A percentile compares a stretch with the other conserved stretches of the same genome.
These are phyloP conservation scores for Dendrolimus pini DNA, from an alignment of 2,888 invertebrate species.

Conservation along the genomic window DNA sequence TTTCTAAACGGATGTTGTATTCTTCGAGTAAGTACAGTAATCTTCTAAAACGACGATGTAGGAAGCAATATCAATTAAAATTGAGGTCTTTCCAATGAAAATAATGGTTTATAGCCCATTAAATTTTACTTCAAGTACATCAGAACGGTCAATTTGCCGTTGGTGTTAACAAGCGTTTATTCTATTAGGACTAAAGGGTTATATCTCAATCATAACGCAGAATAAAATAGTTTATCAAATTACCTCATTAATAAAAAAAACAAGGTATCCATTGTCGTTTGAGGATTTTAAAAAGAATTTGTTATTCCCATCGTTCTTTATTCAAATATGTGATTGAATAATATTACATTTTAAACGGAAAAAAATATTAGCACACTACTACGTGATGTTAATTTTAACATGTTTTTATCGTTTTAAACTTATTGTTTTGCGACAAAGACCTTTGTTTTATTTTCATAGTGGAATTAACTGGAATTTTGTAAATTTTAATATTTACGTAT, in stretches of 20 bases:
- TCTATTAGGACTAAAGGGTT: too few relatives aligned
- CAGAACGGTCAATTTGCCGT: neutral
- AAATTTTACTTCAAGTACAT: neutral
- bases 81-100: neutral
- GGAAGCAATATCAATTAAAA: neutral
- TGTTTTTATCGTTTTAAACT: neutral
- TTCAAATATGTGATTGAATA: neutral
- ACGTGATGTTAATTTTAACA: slow-evolving; percentile 5
- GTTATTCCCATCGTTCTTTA: neutral
- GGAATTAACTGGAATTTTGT: too few relatives aligned
- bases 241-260: too few relatives aligned
- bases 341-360: slow-evolving; percentile 2
- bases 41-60: neutral
- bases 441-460: neutral
- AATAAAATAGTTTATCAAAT: too few relatives aligned
- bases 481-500: too few relatives aligned
- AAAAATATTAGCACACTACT: neutral
- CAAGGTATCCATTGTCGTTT: too few relatives aligned
- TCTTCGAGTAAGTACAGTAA: too few relatives aligned
- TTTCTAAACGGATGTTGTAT: too few relatives aligned
- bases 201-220: too few relatives aligned
- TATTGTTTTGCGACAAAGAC: neutral
- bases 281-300: neutral
- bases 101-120: neutral
- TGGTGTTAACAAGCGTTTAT: neutral